Conservation (phyloP, 2,797 vertebrate species). For the Amniataba percoides region DNA sequence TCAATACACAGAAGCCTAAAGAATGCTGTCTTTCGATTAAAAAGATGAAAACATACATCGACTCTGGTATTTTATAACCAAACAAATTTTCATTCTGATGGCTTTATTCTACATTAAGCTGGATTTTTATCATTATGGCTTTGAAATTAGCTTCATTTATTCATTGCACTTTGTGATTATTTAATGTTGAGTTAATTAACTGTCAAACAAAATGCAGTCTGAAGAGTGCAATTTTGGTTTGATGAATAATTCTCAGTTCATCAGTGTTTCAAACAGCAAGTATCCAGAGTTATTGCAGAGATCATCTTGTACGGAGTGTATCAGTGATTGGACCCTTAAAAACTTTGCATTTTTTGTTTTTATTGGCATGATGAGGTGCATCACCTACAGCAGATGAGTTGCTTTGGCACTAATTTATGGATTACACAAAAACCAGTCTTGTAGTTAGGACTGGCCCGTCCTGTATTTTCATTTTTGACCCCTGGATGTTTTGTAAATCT, state of each 20-base stretch:
- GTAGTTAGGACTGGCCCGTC: not conserved
- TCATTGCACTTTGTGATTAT: no score
- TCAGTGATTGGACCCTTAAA: not conserved
- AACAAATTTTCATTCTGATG: no score
- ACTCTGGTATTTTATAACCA: not conserved
- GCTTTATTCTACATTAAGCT: no score
- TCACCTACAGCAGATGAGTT: not conserved
- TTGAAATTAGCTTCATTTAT: not conserved
- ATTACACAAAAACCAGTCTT: not conserved
- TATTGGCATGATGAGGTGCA: not conserved
- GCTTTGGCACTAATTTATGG: not conserved
- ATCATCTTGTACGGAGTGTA: no score
- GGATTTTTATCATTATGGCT: no score
- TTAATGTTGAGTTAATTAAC: not conserved
- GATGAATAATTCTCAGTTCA: not conserved
- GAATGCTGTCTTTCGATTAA: not conserved
- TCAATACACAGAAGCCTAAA: not conserved
- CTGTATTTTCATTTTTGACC: not conserved
- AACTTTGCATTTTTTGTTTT: no score
- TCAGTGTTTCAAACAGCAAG: not conserved
- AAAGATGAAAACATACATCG: no score
- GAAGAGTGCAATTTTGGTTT: not conserved
- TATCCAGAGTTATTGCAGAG: no score
- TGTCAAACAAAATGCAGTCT: not conserved
- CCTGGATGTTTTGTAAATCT: not conserved